phyloP scores from a whole-genome alignment of 2,888 invertebrate species.

The Mayetiola destructor region DNA sequence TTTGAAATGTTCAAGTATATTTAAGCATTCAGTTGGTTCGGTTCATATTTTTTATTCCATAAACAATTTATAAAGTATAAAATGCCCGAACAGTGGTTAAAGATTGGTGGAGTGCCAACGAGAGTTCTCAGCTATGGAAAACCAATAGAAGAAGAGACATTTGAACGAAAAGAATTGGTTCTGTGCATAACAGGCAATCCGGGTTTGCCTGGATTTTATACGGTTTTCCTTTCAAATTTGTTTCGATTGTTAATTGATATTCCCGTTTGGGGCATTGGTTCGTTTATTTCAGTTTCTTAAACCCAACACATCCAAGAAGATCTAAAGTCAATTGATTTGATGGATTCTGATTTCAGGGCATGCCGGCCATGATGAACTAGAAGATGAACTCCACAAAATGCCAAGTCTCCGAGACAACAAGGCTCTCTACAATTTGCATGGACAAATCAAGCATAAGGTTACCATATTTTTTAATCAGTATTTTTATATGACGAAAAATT shows the following conservation, averaged over 20 bases:
- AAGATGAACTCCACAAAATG: conserved; percentile 37
- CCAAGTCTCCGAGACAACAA: conserved; percentile 41
- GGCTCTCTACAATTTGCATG: conserved; percentile 54
- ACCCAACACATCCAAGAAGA: conserved; percentile 1
- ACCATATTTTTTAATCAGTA: conserved; percentile 21
- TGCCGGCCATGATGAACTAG: conserved; percentile 62
- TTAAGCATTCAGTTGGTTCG: too few relatives aligned
- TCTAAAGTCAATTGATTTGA: conserved; percentile 12
- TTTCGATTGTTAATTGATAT: conserved; percentile 43
- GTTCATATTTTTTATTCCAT: too few relatives aligned
- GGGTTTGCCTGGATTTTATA: conserved; percentile 68
- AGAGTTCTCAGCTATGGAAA: conserved; percentile 58
- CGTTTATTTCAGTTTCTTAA: conserved; percentile 20
- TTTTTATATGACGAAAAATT: neutral
- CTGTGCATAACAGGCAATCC: conserved; percentile 79
- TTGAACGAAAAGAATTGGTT: conserved; percentile 45
- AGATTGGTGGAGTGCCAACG: conserved; percentile 40
- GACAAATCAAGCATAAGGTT: conserved; percentile 67
- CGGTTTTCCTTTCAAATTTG: conserved; percentile 52
- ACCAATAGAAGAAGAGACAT: conserved; percentile 50
- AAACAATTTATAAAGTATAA: too few relatives aligned
- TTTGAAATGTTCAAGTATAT: too few relatives aligned
- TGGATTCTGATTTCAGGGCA: conserved; percentile 36
- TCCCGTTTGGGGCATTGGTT: conserved; percentile 67
- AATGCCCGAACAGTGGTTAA: too few relatives aligned